Evolutionary conservation across 2,888 invertebrate species (phyloP).

Genomic region (Dyspetes luteomarginatus): DNA sequence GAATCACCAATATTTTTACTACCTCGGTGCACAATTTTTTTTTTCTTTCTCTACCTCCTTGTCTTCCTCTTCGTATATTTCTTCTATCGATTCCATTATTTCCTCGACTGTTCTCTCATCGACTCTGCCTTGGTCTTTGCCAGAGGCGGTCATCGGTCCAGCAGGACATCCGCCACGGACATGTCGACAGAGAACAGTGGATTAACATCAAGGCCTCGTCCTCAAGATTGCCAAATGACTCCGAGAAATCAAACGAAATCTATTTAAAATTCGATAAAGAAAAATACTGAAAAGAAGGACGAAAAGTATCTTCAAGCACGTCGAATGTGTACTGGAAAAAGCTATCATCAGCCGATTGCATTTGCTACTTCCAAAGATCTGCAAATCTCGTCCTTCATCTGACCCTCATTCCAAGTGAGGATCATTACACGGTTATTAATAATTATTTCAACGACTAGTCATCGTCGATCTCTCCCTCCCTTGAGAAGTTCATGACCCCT

Average conservation of each 20-base stretch:
- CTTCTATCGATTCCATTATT: constrained; percentile 8
- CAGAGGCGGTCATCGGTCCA: too few relatives aligned
- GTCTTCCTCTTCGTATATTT: constrained; percentile 1
- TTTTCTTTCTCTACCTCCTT: constrained; percentile 28
- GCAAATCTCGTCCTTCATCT: not conserved
- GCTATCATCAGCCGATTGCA: constrained; percentile 61
- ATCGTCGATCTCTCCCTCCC: not conserved
- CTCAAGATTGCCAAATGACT: too few relatives aligned
- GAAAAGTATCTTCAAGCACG: constrained; percentile 47
- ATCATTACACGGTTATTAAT: constrained; percentile 62
- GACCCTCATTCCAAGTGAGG: constrained; percentile 2
- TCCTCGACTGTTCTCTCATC: not conserved
- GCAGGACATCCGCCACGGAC: too few relatives aligned
- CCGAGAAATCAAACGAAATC: too few relatives aligned
- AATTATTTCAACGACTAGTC: constrained; percentile 39
- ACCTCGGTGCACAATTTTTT: not conserved
- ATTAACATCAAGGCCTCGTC: too few relatives aligned
- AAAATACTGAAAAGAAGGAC: not conserved
- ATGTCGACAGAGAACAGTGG: too few relatives aligned
- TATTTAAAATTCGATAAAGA: not conserved
- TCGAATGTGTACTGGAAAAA: constrained; percentile 54
- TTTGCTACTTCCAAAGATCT: constrained; percentile 48
- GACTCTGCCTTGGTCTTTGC: constrained; percentile 67
- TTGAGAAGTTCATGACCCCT: constrained; percentile 7
- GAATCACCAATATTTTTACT: constrained; percentile 60